phyloP scores from a whole-genome alignment of 1,140 invertebrate genomes.

The Hyles vespertilio region DNA sequence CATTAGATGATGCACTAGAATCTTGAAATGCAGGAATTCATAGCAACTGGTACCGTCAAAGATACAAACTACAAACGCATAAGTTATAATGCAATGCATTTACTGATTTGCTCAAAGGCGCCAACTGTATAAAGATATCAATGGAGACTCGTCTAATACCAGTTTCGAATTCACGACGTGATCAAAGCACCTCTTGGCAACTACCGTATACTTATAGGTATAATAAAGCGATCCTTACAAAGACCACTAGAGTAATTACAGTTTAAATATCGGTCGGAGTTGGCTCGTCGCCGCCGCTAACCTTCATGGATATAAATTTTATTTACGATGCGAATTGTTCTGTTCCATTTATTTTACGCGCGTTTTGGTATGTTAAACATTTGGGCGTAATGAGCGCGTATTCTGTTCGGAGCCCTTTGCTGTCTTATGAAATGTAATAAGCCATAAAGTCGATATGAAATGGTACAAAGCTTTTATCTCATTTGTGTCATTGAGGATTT shows the following conservation, averaged over 20 bases:
- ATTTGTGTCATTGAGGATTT: slow-evolving; percentile 6
- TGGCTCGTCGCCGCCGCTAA: slow-evolving; percentile 19
- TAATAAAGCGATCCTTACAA: slow-evolving; percentile 28
- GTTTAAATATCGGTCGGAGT: slow-evolving; percentile 18
- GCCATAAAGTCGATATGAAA: slow-evolving; percentile 12
- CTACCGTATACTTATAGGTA: slow-evolving; percentile 19
- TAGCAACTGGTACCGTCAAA: slow-evolving; percentile 11
- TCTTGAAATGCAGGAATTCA: slow-evolving; percentile 26
- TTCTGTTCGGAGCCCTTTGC: slow-evolving; percentile 14
- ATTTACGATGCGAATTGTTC: slow-evolving; percentile 25
- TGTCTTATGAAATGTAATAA: slow-evolving; percentile 12
- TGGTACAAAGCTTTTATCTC: slow-evolving; percentile 5
- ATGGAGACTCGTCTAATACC: slow-evolving; percentile 40
- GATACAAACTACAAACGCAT: slow-evolving; percentile 3
- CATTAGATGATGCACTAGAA: not conserved
- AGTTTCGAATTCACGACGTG: slow-evolving; percentile 37
- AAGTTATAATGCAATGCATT: slow-evolving; percentile 18
- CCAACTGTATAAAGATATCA: slow-evolving; percentile 55
- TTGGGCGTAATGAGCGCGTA: slow-evolving; percentile 10
- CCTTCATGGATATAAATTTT: slow-evolving; percentile 25
- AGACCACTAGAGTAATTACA: slow-evolving; percentile 18
- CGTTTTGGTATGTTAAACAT: slow-evolving; percentile 20
- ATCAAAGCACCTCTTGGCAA: slow-evolving; percentile 56
- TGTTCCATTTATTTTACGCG: slow-evolving; percentile 33
- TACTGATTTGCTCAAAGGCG: slow-evolving; percentile 26